Evolutionary conservation across 2,113 vertebrate species (phyloP).

Genomic region (Catharus fuscescens): DNA sequence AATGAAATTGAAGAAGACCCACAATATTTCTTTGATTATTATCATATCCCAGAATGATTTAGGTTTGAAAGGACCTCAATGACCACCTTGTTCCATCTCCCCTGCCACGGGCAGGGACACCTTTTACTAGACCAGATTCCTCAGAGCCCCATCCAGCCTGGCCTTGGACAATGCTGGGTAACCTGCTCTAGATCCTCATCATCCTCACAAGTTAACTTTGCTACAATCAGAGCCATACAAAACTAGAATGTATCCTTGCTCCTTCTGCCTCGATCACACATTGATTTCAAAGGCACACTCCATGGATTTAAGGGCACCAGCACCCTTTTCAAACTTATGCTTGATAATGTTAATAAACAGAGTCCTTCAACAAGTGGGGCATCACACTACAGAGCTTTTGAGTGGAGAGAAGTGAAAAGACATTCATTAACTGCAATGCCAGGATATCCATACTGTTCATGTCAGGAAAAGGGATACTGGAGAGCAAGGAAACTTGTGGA

Average conservation of each 20-base stretch:
- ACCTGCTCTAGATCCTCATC: neutral
- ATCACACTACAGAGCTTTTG: neutral
- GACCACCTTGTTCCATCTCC: neutral
- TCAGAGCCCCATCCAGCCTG: neutral
- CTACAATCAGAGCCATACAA: neutral
- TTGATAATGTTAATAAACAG: neutral
- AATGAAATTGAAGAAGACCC: neutral
- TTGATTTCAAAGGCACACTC: neutral
- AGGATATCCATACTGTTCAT: neutral
- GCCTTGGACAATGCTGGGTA: neutral
- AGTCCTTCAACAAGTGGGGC: neutral
- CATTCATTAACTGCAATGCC: neutral
- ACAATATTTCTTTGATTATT: slow-evolving; percentile 39
- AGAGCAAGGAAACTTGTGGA: neutral
- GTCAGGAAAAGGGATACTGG: neutral
- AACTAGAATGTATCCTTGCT: neutral
- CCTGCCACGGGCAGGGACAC: neutral
- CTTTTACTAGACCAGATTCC: neutral
- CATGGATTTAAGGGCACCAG: neutral
- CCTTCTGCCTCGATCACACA: accelerated
- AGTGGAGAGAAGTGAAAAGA: neutral
- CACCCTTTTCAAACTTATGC: neutral
- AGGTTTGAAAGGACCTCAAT: neutral
- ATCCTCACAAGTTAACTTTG: slow-evolving; percentile 19
- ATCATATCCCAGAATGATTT: neutral